Conservation (phyloP, 2,797 vertebrate genomes). For the Linurgus olivaceus region DNA sequence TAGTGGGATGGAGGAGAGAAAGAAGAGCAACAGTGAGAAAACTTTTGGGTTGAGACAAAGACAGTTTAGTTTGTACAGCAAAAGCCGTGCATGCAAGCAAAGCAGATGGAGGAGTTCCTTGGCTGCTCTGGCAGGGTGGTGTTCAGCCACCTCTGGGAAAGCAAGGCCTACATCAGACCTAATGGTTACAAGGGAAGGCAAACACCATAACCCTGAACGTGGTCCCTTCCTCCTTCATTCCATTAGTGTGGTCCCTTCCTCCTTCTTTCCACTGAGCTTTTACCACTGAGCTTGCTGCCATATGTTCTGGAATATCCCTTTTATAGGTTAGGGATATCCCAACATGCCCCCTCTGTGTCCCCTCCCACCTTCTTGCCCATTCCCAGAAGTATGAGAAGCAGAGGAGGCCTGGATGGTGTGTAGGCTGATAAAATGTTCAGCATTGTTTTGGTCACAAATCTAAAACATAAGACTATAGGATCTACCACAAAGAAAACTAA, state of each 20-base stretch:
- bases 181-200: neutral
- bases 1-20: neutral
- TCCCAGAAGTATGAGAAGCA: neutral
- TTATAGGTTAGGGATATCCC: neutral
- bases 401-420: neutral
- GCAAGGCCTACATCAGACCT: neutral
- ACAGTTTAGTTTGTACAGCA: neutral
- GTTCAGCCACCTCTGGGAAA: neutral
- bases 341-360: neutral
- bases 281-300: neutral
- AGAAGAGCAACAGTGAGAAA: neutral
- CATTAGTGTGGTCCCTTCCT: rapidly evolving
- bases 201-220: rapidly evolving
- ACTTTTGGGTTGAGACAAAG: neutral
- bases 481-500: neutral
- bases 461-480: neutral
- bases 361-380: neutral
- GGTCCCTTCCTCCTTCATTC: neutral
- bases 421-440: neutral
- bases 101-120: neutral
- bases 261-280: neutral
- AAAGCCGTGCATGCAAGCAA: neutral
- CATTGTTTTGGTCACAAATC: neutral
- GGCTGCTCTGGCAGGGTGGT: neutral
- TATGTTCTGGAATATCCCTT: neutral